Evolutionary conservation across 2,113 vertebrate genomes (phyloP).

Genomic region (Myotis brandtii): DNA sequence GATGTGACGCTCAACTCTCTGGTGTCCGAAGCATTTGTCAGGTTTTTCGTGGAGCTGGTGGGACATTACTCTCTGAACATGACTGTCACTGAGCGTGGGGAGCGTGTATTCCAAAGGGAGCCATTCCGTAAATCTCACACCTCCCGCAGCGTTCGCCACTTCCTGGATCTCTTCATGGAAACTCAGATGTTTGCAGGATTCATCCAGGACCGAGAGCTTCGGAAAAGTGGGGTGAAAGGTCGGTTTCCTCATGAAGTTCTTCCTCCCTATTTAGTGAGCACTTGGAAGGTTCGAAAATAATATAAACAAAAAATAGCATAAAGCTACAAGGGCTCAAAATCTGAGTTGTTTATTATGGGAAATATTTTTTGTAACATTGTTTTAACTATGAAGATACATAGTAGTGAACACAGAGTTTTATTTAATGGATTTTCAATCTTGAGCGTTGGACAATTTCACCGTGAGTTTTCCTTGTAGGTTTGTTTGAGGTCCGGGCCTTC

Average conservation of each 20-base stretch:
- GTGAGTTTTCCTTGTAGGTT: slow-evolving; percentile 85
- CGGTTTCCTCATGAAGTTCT: slow-evolving; percentile 40
- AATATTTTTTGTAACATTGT: slow-evolving; percentile 37
- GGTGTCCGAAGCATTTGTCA: slow-evolving; percentile 95
- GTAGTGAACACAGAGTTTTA: slow-evolving; percentile 40
- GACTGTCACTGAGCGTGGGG: slow-evolving; percentile 88
- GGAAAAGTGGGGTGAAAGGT: slow-evolving; percentile 93
- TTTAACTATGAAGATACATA: background rate
- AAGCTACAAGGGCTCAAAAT: slow-evolving; percentile 5
- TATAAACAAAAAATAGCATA: background rate
- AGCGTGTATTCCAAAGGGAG: slow-evolving; percentile 93
- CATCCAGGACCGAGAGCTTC: slow-evolving; percentile 96
- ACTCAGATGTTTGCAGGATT: slow-evolving; percentile 99
- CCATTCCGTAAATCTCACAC: slow-evolving; percentile 94
- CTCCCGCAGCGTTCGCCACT: slow-evolving; percentile 93
- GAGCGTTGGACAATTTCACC: slow-evolving; percentile 25
- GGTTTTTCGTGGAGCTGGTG: slow-evolving; percentile 96
- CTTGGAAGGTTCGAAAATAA: background rate
- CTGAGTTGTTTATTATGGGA: slow-evolving; percentile 13
- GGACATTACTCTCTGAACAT: slow-evolving; percentile 97
- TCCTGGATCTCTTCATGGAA: slow-evolving; percentile 98
- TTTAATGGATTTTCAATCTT: slow-evolving; percentile 38
- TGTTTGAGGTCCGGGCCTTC: slow-evolving; percentile 94
- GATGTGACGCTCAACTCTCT: slow-evolving; percentile 88
- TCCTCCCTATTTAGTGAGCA: slow-evolving; percentile 2